A percentile compares a stretch with the other conserved stretches of the same genome.
Evolutionary conservation across 2,888 invertebrate species (phyloP).

Genomic region (Oasisia sp.): DNA sequence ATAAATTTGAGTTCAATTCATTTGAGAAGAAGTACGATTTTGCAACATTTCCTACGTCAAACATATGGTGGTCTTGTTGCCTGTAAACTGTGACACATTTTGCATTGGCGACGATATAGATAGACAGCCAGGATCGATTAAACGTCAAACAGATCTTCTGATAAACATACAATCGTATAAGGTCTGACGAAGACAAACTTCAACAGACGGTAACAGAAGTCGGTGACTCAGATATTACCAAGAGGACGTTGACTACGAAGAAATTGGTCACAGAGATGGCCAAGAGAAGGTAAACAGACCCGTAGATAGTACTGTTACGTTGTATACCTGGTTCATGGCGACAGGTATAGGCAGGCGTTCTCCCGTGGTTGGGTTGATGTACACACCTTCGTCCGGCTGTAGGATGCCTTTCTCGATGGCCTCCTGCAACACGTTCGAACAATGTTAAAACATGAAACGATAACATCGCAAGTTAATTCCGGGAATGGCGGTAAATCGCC

Average conservation of each 20-base stretch:
- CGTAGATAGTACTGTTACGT: neutral
- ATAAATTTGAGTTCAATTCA: no score
- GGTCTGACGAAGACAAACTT: neutral
- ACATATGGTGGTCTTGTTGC: no score
- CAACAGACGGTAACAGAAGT: no score
- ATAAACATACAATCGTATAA: neutral
- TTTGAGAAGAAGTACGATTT: no score
- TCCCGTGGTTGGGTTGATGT: conserved; percentile 51
- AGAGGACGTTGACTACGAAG: neutral
- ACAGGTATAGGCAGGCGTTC: conserved; percentile 48
- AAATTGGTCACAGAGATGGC: no score
- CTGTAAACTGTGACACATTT: no score
- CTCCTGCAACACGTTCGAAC: conserved; percentile 47
- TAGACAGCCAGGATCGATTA: no score
- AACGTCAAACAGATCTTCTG: neutral
- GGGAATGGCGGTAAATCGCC: conserved; percentile 8
- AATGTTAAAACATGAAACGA: neutral
- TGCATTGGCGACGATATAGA: no score
- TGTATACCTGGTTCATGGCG: conserved; percentile 50
- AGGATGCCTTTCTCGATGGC: conserved; percentile 56
- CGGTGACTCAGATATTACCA: neutral
- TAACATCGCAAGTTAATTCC: no score
- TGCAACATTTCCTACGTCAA: no score
- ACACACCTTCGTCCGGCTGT: conserved; percentile 48
- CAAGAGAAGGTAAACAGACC: no score